These are phyloP conservation scores for Sciurus vulgaris DNA, from an alignment of 2,797 vertebrate species.

Conservation along the genomic window DNA sequence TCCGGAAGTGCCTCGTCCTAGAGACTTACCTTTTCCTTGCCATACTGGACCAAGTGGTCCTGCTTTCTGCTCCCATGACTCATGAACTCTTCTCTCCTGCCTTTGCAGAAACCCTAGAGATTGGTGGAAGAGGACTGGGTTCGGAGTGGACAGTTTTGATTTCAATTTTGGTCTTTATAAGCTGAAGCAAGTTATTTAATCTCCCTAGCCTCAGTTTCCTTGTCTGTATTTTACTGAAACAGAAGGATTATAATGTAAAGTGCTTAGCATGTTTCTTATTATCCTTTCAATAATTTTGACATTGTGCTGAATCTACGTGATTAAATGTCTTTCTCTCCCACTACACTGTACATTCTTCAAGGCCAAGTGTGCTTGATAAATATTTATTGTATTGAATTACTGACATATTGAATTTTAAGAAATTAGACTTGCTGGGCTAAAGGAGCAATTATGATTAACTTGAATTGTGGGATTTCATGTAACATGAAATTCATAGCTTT, in stretches of 20 bases:
- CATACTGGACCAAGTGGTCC: too few species aligned
- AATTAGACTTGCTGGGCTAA: not conserved
- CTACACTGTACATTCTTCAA: not conserved
- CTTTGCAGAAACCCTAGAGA: not conserved
- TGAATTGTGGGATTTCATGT: not conserved
- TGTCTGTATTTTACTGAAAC: not conserved
- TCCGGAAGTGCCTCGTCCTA: not conserved
- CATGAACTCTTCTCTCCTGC: not conserved
- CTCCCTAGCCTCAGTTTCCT: not conserved
- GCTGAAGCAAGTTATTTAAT: not conserved
- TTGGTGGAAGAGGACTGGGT: not conserved
- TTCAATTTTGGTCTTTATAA: not conserved
- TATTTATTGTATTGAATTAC: not conserved
- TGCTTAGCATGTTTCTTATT: not conserved
- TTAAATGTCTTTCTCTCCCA: not conserved
- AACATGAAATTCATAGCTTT: slow-evolving; percentile 26
- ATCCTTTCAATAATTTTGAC: not conserved
- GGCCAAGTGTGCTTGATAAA: not conserved
- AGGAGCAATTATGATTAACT: not conserved
- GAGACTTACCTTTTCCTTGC: not conserved
- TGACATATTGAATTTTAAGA: not conserved
- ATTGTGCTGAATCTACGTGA: not conserved
- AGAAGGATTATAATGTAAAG: not conserved
- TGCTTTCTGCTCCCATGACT: not conserved
- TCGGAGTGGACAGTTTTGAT: not conserved